A percentile compares a stretch with the other conserved stretches of the same genome.
Evolutionary conservation across 2,797 vertebrate genomes (phyloP).

Genomic region (Hyperoplus immaculatus): DNA sequence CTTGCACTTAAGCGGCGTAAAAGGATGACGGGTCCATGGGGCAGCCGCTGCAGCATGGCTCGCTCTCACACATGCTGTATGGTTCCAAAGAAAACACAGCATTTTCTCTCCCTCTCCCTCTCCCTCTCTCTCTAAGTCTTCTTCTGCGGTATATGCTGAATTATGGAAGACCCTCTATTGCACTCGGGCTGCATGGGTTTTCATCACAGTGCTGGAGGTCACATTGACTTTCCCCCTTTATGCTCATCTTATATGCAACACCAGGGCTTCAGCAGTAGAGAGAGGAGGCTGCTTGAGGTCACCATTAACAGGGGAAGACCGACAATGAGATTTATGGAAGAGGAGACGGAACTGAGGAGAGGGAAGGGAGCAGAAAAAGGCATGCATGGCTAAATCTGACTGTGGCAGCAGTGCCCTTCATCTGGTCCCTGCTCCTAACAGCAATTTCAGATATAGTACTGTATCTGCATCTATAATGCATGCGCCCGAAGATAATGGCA

Average conservation of each 20-base stretch:
- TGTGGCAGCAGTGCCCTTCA: conserved; percentile 70
- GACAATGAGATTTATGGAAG: conserved; percentile 78
- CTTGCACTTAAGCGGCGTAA: conserved; percentile 54
- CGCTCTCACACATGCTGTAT: conserved; percentile 34
- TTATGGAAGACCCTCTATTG: conserved; percentile 82
- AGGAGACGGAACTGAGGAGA: conserved; percentile 55
- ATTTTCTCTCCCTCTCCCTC: conserved; percentile 14
- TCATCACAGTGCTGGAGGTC: conserved; percentile 82
- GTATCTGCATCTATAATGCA: conserved; percentile 83
- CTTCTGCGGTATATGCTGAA: conserved; percentile 72
- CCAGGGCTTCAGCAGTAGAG: conserved; percentile 58
- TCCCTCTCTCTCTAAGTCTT: conserved; percentile 44
- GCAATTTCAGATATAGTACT: conserved; percentile 73
- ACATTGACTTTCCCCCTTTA: conserved; percentile 75
- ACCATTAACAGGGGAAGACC: conserved; percentile 73
- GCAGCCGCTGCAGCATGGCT: conserved; percentile 38
- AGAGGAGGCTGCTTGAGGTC: conserved; percentile 73
- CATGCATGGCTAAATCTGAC: conserved; percentile 70
- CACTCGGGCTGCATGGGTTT: conserved; percentile 77
- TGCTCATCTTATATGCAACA: conserved; percentile 80
- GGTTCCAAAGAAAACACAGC: conserved; percentile 49
- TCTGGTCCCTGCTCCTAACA: conserved; percentile 73
- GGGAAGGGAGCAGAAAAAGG: conserved; percentile 59
- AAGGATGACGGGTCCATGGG: conserved; percentile 29
- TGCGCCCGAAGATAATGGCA: conserved; percentile 73